Percentiles rank a stretch among this genome's conserved stretches.
Conservation (phyloP, 2,797 vertebrate genomes). For the Amblyraja radiata region DNA sequence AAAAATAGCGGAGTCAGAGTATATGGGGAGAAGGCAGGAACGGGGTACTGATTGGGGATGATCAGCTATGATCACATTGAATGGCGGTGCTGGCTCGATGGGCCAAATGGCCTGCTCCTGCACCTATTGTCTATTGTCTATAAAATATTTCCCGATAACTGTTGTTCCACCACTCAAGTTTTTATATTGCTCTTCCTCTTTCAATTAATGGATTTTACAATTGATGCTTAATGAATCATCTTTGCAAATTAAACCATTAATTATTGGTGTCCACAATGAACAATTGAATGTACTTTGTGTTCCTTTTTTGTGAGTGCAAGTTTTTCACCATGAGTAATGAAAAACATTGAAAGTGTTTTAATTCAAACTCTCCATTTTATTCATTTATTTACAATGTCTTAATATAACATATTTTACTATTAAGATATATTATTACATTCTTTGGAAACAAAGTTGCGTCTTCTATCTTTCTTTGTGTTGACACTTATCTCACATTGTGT, state of each 20-base stretch:
- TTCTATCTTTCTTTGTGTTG: not conserved
- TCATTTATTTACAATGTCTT: not conserved
- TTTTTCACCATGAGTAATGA: not conserved
- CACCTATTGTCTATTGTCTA: no score
- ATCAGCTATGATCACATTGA: no score
- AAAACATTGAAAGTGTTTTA: not conserved
- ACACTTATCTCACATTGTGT: no score
- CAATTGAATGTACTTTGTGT: not conserved
- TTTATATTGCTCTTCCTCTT: not conserved
- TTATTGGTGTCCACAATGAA: not conserved
- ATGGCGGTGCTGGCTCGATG: no score
- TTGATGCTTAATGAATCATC: not conserved
- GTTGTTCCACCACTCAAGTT: not conserved
- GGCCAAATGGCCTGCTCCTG: no score
- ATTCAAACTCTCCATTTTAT: not conserved
- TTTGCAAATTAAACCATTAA: not conserved
- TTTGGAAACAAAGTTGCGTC: not conserved
- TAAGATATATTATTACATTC: not conserved
- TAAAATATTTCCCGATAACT: not conserved
- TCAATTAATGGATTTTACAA: not conserved
- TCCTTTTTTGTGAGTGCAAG: not conserved
- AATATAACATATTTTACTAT: not conserved
- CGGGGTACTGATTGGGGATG: no score
- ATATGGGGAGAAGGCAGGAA: no score
- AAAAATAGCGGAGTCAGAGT: no score